Evolutionary conservation across 2,797 vertebrate genomes (phyloP), one percentile per base, ranked within the genome.

Genomic region (Argentina silus): DNA sequence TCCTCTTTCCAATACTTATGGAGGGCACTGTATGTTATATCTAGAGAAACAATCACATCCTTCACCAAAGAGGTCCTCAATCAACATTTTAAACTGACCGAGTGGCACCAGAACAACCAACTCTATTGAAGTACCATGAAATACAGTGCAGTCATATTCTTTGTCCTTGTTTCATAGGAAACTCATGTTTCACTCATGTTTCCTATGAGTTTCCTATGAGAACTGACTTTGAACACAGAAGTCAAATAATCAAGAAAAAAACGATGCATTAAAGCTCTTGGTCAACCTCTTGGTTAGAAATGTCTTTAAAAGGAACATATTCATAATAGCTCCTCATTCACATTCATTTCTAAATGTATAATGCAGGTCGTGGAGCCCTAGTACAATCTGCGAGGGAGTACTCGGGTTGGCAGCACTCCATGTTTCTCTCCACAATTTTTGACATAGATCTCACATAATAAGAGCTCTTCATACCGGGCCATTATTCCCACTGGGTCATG

Each of bases 401-500:
- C n/a, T 17, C 23, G 44, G 73, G 9, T 1, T 51, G 7, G 5
- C 6, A 65, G 67, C 67, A 69, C 74, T 81, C 67, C 47, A 48
- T 86, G 80, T 81, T 75, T 78, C 51, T 42, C 70, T 48, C 7
- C 14, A 47, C 42, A 0, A 0, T 69, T 82, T 83, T 75, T 59
- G 74, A 76, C 75, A 72, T 59, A 67, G 75, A 85, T 86, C 79
- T 64, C 72, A 79, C 69, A 86, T 83, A 85, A 85, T 89, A 81
- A 83, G 68, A 85, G 76, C 68, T 82, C 77, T 89, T 74, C 76
- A 85, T 81, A 74, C 82, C 70, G 81, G 60, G 67, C 80, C 77
- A 81, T 90, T 85, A 85, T 84, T 78, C 72, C 68, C 68, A 15
- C 78, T 79, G 77, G 87, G 89, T 89, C 90, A 87, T 62, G 80